Base-by-base conservation (phyloP, 2,888 invertebrate genomes). In the Aspidiotus destructor region DNA sequence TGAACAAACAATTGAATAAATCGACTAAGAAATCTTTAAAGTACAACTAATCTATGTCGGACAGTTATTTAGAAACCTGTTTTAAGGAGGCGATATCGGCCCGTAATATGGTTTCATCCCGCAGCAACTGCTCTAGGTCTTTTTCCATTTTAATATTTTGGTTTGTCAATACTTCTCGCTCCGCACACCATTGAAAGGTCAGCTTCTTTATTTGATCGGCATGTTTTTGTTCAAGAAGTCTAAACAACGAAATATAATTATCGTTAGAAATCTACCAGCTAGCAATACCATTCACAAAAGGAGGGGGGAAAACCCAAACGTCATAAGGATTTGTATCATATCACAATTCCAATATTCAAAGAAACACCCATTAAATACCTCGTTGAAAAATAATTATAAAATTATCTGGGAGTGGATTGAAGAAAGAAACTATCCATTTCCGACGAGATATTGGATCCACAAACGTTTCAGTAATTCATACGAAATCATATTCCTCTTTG, bases 201-300 rank as follows among this genome's bases (percentile, higher is more conserved):
- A 90, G 77, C 57, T 84, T 84, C 70, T 86, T 85, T 9, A 88
- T 78, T 70, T 86, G 84, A 71, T 92, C 92, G 0, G 86, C 81
- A 75, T 92, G 90, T 70, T 87, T 84, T 70, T 84, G 83, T 75
- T 92, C 92, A 17, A 90, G 77, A 60, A 85, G 79, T 70, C 86
- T 85, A 67, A 70, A 62, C 67, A 41, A 60, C 11, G 42, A 70
- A 68, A 61, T 60, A 28, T 28, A 5, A 28, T 28, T 28, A 28
- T 40, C 10, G 7, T 42, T 60, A 53, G 53, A 53, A 17, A 52
- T 13, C 1, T 68, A 60, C 40, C 13, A 5, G 28, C 28, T 28
- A 28, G 28, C 28, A 28, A 28, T 28, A 28, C 28, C 28, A 28
- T 48, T 52, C 16, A 6, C 52, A 8, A n/a, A 48, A 52, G 8